Evolutionary conservation across 1,140 invertebrate species (phyloP).

Genomic region (Cardiocondyla obscurior): DNA sequence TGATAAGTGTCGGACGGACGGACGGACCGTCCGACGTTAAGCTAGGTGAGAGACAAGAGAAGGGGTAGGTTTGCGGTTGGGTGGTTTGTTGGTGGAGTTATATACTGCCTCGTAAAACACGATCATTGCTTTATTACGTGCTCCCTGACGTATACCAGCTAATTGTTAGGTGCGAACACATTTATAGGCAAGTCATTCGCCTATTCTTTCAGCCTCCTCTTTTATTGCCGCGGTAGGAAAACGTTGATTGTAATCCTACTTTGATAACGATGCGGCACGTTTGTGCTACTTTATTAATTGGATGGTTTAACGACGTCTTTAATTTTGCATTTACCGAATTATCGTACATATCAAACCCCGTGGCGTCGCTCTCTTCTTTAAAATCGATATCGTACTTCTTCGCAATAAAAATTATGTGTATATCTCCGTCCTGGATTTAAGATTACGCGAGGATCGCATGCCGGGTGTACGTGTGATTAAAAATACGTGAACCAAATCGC

Average conservation of each 20-base stretch:
- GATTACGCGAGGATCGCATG: no score
- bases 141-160: constrained; percentile 77
- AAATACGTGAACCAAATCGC: neutral
- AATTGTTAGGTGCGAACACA: constrained; percentile 81
- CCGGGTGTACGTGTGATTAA: neutral
- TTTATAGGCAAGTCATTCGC: constrained; percentile 74
- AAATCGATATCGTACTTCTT: no score
- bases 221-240: constrained; percentile 43
- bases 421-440: no score
- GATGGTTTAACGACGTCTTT: neutral
- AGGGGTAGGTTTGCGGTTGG: constrained; percentile 64
- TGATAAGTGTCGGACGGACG: constrained; percentile 69
- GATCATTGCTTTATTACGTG: constrained; percentile 82
- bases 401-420: no score
- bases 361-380: no score
- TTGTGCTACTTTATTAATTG: neutral
- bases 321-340: neutral
- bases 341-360: no score
- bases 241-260: neutral
- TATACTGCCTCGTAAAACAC: constrained; percentile 81
- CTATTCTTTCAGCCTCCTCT: constrained; percentile 40
- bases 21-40: constrained; percentile 59
- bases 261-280: constrained; percentile 33
- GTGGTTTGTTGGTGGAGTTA: constrained; percentile 69
- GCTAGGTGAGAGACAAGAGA: constrained; percentile 61